Conservation (phyloP, 2,888 invertebrate species). For the Halocaridina rubra region DNA sequence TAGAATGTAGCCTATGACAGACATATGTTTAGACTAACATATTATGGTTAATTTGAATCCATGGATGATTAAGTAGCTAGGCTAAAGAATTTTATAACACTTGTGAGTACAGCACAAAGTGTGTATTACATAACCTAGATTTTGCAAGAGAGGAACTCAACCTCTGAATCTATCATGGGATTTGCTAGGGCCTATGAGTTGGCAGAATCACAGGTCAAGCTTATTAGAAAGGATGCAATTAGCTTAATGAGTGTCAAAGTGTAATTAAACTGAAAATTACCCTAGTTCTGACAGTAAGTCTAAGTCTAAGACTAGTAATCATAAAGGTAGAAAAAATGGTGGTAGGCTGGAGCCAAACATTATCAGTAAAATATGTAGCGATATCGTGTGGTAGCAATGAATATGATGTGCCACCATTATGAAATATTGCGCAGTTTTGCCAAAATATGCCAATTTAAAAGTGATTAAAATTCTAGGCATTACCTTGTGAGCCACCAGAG, state of each 20-base stretch:
- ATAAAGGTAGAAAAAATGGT: neutral
- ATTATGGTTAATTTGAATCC: neutral
- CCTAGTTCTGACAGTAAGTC: too few species aligned
- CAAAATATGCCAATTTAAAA: too few species aligned
- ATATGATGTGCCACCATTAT: too few species aligned
- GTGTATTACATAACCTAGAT: neutral
- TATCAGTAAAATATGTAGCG: too few species aligned
- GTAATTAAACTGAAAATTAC: too few species aligned
- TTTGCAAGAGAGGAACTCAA: neutral
- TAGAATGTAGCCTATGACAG: neutral
- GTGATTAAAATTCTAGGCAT: too few species aligned
- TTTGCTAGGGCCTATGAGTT: neutral
- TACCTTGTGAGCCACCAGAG: too few species aligned
- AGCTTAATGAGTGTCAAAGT: too few species aligned
- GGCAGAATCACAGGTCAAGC: neutral
- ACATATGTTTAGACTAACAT: neutral
- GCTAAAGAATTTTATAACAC: neutral
- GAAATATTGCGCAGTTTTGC: too few species aligned
- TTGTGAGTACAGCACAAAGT: neutral
- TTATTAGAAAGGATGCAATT: too few species aligned
- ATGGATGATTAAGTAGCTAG: neutral
- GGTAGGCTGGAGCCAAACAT: neutral
- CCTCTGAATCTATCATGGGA: neutral
- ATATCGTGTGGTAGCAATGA: too few species aligned
- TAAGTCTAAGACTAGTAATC: too few species aligned